These are phyloP conservation scores for Accipiter virgatus DNA, from an alignment of 2,113 vertebrate species.

Conservation along the genomic window DNA sequence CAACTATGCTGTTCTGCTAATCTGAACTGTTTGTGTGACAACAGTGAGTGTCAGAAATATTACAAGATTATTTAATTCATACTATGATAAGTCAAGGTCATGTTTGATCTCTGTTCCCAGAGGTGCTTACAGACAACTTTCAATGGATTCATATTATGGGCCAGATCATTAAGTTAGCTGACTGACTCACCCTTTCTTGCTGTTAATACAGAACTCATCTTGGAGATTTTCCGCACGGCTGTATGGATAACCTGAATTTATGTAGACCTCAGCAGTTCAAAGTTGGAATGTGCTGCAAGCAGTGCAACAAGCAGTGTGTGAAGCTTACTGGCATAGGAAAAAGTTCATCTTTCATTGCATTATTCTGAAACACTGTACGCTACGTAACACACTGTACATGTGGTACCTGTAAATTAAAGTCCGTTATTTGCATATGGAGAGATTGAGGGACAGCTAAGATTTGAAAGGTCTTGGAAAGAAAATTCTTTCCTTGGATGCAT, in stretches of 20 bases:
- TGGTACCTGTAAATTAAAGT: slow-evolving; percentile 60
- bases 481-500: not conserved
- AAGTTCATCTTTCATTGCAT: slow-evolving; percentile 48
- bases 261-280: slow-evolving; percentile 69
- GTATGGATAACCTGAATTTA: slow-evolving; percentile 70
- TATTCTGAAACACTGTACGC: slow-evolving; percentile 51
- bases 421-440: slow-evolving; percentile 33
- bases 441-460: not conserved
- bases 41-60: slow-evolving; percentile 26
- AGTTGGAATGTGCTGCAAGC: slow-evolving; percentile 45
- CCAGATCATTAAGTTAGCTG: slow-evolving; percentile 70
- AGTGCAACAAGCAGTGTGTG: slow-evolving; percentile 43
- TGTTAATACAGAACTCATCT: slow-evolving; percentile 72
- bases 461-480: slow-evolving; percentile 34
- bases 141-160: slow-evolving; percentile 69
- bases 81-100: slow-evolving; percentile 62
- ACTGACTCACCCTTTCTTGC: slow-evolving; percentile 62
- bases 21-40: slow-evolving; percentile 10
- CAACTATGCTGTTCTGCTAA: not conserved
- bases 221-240: slow-evolving; percentile 68
- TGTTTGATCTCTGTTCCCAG: slow-evolving; percentile 58
- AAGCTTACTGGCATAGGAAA: slow-evolving; percentile 62
- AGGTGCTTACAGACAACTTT: slow-evolving; percentile 65
- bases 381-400: slow-evolving; percentile 7
- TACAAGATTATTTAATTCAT: slow-evolving; percentile 42